phyloP scores from a whole-genome alignment of 2,797 vertebrate species.

The Cephalopachus bancanus region DNA sequence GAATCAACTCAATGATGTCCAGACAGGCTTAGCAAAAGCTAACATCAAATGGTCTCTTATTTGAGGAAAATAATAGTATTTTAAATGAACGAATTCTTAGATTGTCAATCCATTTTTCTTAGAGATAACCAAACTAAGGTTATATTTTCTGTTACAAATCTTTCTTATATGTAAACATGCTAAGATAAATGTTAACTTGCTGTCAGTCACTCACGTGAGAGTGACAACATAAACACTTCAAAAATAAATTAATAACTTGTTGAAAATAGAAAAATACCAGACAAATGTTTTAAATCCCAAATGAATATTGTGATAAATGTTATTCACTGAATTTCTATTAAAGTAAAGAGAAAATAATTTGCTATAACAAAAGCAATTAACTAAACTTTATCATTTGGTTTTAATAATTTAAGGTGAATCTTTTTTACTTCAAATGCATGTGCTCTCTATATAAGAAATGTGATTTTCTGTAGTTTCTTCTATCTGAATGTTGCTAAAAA shows the following conservation, averaged over 20 bases:
- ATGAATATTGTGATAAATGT: neutral
- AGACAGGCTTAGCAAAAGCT: neutral
- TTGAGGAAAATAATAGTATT: constrained; percentile 45
- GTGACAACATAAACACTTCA: constrained; percentile 7
- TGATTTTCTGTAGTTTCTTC: constrained; percentile 1
- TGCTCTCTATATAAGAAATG: neutral
- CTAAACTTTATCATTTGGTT: neutral
- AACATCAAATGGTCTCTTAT: neutral
- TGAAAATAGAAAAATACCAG: neutral
- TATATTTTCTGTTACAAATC: neutral
- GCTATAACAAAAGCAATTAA: neutral
- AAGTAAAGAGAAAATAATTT: neutral
- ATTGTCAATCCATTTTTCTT: neutral
- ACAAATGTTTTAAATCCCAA: neutral
- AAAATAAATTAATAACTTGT: constrained; percentile 31
- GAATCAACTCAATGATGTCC: neutral
- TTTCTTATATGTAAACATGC: constrained; percentile 6
- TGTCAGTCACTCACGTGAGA: neutral
- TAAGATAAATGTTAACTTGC: neutral
- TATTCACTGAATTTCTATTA: constrained; percentile 9
- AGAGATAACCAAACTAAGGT: neutral
- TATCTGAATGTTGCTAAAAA: neutral
- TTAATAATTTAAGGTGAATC: neutral
- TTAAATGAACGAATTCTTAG: neutral
- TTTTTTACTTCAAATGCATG: neutral